These are phyloP conservation scores for Ptilodon capucinus DNA, from an alignment of 2,888 invertebrate species.

Conservation along the genomic window DNA sequence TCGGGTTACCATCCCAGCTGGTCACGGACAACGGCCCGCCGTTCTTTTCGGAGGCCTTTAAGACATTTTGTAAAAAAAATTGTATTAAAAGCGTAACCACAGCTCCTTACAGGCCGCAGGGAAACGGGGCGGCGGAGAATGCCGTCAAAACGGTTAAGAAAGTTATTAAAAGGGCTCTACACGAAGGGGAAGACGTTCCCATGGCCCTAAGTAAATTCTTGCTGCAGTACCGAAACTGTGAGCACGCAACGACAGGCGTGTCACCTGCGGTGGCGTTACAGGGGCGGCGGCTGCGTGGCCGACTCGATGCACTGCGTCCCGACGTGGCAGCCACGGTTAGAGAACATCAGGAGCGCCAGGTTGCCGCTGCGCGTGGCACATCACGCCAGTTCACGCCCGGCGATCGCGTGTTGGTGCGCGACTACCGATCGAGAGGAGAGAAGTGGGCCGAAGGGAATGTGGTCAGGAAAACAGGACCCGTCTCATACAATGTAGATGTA, in stretches of 20 bases:
- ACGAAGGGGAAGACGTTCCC: not conserved
- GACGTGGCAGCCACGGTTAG: not conserved
- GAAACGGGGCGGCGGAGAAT: not conserved
- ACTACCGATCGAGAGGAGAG: too few species aligned
- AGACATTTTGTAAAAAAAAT: not conserved
- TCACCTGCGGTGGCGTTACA: slow-evolving; percentile 4
- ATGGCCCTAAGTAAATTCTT: not conserved
- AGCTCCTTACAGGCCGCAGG: not conserved
- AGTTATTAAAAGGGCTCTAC: not conserved
- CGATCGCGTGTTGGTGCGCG: too few species aligned
- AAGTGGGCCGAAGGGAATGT: slow-evolving; percentile 7
- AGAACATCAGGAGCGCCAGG: not conserved
- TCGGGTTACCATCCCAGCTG: not conserved
- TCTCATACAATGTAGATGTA: slow-evolving; percentile 6
- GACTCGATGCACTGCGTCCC: slow-evolving; percentile 9
- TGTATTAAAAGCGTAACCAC: not conserved
- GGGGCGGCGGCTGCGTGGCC: slow-evolving; percentile 14
- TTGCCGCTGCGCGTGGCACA: not conserved
- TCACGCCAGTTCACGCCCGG: too few species aligned
- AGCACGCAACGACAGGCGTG: slow-evolving; percentile 7
- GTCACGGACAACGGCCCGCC: too few species aligned
- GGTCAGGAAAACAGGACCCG: slow-evolving; percentile 2
- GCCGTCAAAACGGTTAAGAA: not conserved
- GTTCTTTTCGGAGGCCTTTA: too few species aligned
- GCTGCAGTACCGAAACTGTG: slow-evolving; percentile 9